Percentiles rank a stretch among this genome's conserved stretches.
Conservation (phyloP, 1,140 invertebrate species). For the Heliconius hermathena region DNA sequence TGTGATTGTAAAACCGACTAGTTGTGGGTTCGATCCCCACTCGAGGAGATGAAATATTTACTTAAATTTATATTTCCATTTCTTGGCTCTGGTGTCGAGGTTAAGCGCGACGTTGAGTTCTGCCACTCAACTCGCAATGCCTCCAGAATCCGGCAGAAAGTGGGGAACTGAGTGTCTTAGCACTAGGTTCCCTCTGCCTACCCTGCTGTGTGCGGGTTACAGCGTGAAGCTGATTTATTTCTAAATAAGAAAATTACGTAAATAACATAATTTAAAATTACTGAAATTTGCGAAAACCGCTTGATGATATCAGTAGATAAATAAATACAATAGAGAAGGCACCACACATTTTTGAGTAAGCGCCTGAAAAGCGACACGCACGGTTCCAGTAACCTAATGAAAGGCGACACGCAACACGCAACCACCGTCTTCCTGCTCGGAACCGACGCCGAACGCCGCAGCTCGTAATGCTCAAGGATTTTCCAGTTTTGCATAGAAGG, state of each 20-base stretch:
- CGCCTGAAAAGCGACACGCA: slow-evolving; percentile 54
- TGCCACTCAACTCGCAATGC: too few species aligned
- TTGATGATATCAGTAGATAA: slow-evolving; percentile 38
- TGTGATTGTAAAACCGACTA: too few species aligned
- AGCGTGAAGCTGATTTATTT: background rate
- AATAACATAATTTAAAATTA: background rate
- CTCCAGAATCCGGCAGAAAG: too few species aligned
- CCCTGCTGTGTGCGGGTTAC: too few species aligned
- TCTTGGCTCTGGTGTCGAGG: too few species aligned
- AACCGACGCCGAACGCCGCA: slow-evolving; percentile 30
- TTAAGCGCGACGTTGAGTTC: too few species aligned
- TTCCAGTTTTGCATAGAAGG: slow-evolving; percentile 36
- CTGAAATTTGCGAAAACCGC: background rate
- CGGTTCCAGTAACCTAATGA: slow-evolving; percentile 48
- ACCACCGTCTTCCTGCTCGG: slow-evolving; percentile 53
- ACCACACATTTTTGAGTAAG: slow-evolving; percentile 50
- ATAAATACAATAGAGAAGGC: slow-evolving; percentile 52
- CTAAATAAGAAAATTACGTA: background rate
- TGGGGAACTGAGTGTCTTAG: too few species aligned
- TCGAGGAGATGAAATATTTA: too few species aligned
- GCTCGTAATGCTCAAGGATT: slow-evolving; percentile 61
- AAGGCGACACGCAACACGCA: slow-evolving; percentile 53
- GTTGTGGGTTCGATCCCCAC: too few species aligned
- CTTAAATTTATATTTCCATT: too few species aligned
- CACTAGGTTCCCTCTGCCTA: too few species aligned